Evolutionary conservation across 2,888 invertebrate species (phyloP).

Genomic region (Platycheirus albimanus): DNA sequence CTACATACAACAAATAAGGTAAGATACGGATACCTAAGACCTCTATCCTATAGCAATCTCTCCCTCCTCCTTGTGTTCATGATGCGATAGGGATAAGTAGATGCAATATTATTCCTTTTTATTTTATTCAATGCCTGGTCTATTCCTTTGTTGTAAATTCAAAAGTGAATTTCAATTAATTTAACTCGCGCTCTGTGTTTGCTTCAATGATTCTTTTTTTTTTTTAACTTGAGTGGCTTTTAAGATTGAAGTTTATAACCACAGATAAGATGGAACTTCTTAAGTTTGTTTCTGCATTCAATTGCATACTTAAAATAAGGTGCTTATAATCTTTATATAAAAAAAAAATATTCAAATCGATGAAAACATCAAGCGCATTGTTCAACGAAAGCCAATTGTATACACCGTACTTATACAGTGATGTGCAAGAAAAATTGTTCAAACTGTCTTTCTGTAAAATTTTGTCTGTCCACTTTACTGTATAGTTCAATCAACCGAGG

Average conservation of each 20-base stretch:
- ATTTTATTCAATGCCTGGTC: neutral
- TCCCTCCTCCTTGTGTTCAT: no score
- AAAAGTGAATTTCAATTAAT: slow-evolving; percentile 72
- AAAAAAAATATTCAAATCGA: no score
- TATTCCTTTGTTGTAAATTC: slow-evolving; percentile 31
- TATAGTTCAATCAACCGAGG: no score
- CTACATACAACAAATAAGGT: slow-evolving; percentile 40
- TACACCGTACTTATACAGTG: no score
- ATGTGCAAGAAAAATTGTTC: no score
- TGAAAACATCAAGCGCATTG: no score
- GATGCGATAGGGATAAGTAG: slow-evolving; percentile 64
- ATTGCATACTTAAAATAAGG: neutral
- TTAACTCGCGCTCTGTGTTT: slow-evolving; percentile 38
- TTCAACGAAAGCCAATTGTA: no score
- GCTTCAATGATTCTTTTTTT: slow-evolving; percentile 12
- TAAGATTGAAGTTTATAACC: slow-evolving; percentile 13
- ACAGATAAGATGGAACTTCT: slow-evolving; percentile 13
- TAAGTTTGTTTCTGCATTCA: neutral
- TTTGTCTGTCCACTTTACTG: no score
- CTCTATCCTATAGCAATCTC: neutral
- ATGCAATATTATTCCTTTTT: slow-evolving; percentile 59
- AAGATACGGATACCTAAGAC: no score
- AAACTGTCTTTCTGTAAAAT: no score
- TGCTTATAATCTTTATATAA: no score
- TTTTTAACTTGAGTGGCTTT: slow-evolving; percentile 10